Percentiles rank a stretch among this genome's conserved stretches.
Conservation (phyloP, 1,140 invertebrate genomes). For the Philopotamus ludificatus region DNA sequence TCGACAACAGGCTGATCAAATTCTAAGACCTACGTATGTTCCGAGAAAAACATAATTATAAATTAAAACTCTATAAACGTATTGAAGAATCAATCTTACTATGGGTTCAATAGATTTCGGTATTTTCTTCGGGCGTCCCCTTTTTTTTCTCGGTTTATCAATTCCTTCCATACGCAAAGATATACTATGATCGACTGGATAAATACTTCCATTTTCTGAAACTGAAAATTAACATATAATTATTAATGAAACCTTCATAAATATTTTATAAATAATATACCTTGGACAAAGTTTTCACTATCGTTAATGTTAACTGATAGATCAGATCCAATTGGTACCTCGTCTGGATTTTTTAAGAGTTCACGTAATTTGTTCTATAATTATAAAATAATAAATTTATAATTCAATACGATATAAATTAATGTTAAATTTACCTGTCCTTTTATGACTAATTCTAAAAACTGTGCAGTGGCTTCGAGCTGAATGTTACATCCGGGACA, state of each 20-base stretch:
- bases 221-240: constrained; percentile 30
- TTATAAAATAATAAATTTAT: constrained; percentile 21
- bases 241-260: background rate
- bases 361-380: constrained; percentile 51
- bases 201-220: constrained; percentile 37
- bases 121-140: constrained; percentile 70
- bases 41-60: no score
- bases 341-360: constrained; percentile 32
- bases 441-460: constrained; percentile 67
- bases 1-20: no score
- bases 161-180: constrained; percentile 60
- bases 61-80: no score
- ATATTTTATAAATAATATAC: constrained; percentile 2
- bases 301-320: no score
- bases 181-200: constrained; percentile 48
- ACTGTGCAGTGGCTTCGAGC: constrained; percentile 68
- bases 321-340: no score
- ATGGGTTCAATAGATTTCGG: no score
- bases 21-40: no score
- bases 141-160: constrained; percentile 65
- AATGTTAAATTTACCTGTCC: constrained; percentile 56
- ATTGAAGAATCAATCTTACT: no score
- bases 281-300: constrained; percentile 10
- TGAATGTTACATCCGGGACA: constrained; percentile 75
- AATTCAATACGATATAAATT: constrained; percentile 13